Base-by-base conservation (phyloP, 2,113 vertebrate genomes). In the Phylloscopus trochilus region DNA sequence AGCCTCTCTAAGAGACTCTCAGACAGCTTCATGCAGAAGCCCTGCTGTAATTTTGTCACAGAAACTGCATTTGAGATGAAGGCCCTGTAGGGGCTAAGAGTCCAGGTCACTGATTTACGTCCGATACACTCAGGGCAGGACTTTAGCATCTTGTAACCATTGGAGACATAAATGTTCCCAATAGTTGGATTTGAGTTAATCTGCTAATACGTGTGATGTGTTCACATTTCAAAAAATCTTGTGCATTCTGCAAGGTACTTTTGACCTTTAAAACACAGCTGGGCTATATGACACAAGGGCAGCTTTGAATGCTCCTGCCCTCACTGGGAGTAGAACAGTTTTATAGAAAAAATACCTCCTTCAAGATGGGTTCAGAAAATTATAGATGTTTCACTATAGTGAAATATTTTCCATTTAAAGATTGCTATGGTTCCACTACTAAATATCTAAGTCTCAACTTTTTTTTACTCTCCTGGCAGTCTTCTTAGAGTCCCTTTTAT, bases 21-120 rank as follows among this genome's bases (percentile, higher is more conserved):
- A 23, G 43, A 51, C 26, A 52, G 2, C 8, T 16, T 22, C 1
- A 0, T 62, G 20, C 10, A 74, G 30, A 21, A 74, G 1, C 2
- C 4, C 11, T 77, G 13, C 26, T 67, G n/a, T 74, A 53, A 66
- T 46, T 84, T 81, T 62, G 21, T 11, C 31, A 35, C 15, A 52
- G 22, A 19, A 67, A 58, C 28, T 66, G 12, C 11, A 55, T 59
- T 49, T 70, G 13, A 70, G 28, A 13, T 69, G 11, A 33, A 78
- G 27, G 30, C 28, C 11, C 13, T 17, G 12, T 52, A 2, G 4
- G 4, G 18, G 4, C 15, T n/a, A 33, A 63, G 5, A 44, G 9
- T 28, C 13, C 14, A 28, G 19, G 19, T 66, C 66, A 53, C 26
- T 10, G 5, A 37, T 23, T 13, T 28, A 31, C 33, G 67, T 51